These are phyloP conservation scores for Agrotis clavis DNA, from an alignment of 2,888 invertebrate species.

Conservation along the genomic window DNA sequence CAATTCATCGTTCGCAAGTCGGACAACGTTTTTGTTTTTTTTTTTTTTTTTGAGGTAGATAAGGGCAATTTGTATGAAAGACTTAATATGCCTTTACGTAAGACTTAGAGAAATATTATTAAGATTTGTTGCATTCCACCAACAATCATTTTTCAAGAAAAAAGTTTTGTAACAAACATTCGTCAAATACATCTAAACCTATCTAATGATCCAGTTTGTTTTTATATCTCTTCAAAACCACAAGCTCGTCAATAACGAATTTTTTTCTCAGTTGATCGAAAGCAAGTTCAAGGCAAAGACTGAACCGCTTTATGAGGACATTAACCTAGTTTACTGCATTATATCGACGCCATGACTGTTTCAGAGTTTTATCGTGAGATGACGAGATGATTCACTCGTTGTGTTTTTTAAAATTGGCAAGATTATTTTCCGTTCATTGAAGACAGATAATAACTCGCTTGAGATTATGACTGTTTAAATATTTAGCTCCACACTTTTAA, in stretches of 20 bases:
- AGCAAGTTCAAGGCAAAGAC: slow-evolving; percentile 51
- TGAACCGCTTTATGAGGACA: slow-evolving; percentile 35
- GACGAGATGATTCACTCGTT: neutral
- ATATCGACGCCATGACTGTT: slow-evolving; percentile 1
- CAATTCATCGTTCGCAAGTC: neutral
- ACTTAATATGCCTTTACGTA: too few relatives aligned
- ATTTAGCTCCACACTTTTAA: too few relatives aligned
- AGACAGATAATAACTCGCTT: neutral
- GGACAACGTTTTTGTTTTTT: neutral
- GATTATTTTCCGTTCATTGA: neutral
- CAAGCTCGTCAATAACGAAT: neutral
- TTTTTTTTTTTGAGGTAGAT: too few relatives aligned
- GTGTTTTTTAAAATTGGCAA: neutral
- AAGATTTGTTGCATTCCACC: too few relatives aligned
- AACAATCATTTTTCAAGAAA: too few relatives aligned
- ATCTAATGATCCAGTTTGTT: too few relatives aligned
- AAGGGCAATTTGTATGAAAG: too few relatives aligned
- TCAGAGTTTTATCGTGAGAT: neutral
- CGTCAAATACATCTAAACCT: too few relatives aligned
- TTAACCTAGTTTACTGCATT: slow-evolving; percentile 37
- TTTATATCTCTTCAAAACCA: too few relatives aligned
- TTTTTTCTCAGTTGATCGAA: slow-evolving; percentile 8
- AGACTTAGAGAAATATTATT: too few relatives aligned
- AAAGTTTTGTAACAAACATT: too few relatives aligned
- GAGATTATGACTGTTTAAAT: too few relatives aligned